Percentiles rank a stretch among this genome's conserved stretches.
These are phyloP conservation scores for Sphecodes monilicornis DNA, from an alignment of 2,888 invertebrate genomes.

Conservation along the genomic window DNA sequence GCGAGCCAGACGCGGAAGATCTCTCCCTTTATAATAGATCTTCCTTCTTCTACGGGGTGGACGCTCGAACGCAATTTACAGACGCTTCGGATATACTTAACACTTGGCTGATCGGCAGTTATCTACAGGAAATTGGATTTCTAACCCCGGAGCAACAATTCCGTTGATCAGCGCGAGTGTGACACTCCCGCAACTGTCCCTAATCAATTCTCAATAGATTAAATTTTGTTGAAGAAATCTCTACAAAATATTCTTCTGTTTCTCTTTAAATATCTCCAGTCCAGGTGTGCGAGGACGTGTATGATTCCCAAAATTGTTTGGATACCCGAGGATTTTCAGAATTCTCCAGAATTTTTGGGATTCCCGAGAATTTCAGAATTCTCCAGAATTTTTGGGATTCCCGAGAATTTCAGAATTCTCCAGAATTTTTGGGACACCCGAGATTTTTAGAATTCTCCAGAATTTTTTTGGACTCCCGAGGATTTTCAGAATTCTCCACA, in stretches of 20 bases:
- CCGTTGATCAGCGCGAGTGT: not conserved
- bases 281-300: too few relatives aligned
- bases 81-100: conserved; percentile 1
- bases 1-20: conserved; percentile 44
- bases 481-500: too few relatives aligned
- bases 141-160: not conserved
- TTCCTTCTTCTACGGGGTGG: not conserved
- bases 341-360: too few relatives aligned
- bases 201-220: not conserved
- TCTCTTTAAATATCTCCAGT: too few relatives aligned
- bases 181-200: not conserved
- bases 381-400: too few relatives aligned
- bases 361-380: too few relatives aligned
- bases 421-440: too few relatives aligned
- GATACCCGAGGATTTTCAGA: too few relatives aligned
- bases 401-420: too few relatives aligned
- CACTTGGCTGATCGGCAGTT: not conserved
- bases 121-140: not conserved
- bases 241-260: not conserved
- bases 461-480: too few relatives aligned
- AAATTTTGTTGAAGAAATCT: not conserved
- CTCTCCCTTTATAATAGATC: conserved; percentile 10
- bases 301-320: too few relatives aligned
- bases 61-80: not conserved
- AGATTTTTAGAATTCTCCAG: too few relatives aligned